Evolutionary conservation across 1,140 invertebrate species (phyloP).

Genomic region (Sarcophaga peregrina): DNA sequence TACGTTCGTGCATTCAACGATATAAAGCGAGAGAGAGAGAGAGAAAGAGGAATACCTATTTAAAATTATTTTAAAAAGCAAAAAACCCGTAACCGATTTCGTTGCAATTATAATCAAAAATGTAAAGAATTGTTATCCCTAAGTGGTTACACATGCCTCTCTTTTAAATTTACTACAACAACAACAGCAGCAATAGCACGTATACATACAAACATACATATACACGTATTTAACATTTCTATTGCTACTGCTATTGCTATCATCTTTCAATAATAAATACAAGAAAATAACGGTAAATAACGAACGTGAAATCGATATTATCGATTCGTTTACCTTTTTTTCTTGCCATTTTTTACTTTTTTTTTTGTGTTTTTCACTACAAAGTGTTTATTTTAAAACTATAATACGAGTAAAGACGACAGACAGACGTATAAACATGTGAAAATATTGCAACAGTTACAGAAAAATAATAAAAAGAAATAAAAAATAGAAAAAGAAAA

Average conservation of each 20-base stretch:
- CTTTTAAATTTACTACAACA: background rate
- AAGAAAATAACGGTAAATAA: background rate
- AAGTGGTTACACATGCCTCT: background rate
- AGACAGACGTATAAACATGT: background rate
- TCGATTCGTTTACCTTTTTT: conserved; percentile 33
- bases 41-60: no score
- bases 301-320: conserved; percentile 28
- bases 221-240: background rate
- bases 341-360: background rate
- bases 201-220: background rate
- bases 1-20: no score
- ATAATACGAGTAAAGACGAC: conserved; percentile 9
- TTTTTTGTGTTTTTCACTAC: conserved; percentile 6
- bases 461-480: background rate
- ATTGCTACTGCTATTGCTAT: no score
- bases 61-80: no score
- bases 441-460: background rate
- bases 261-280: no score
- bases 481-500: no score
- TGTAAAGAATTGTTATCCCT: no score
- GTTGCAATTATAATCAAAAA: no score
- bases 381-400: conserved; percentile 22
- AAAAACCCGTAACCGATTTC: no score
- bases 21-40: no score
- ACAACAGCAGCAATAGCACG: background rate